Conservation (phyloP, 92 coral and sea anemone species). For the Meandrina meandrites region DNA sequence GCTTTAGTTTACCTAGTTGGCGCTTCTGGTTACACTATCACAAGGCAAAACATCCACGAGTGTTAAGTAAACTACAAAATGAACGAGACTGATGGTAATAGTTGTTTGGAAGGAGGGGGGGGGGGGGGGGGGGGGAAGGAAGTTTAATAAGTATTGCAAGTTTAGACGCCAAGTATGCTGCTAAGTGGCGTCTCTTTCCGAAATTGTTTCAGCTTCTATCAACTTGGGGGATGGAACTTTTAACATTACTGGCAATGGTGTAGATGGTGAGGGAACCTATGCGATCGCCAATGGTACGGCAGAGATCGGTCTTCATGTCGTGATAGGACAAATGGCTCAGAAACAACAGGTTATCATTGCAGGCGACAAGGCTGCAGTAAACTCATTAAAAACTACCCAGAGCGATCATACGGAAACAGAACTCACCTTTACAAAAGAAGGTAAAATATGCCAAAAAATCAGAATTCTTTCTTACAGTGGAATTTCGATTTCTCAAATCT, state of each 20-base stretch:
- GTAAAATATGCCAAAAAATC: conserved; percentile 13
- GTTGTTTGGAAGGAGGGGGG: too few relatives aligned
- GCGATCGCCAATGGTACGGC: conserved; percentile 52
- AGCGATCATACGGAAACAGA: conserved; percentile 38
- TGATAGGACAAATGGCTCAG: conserved; percentile 45
- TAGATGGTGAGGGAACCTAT: conserved; percentile 78
- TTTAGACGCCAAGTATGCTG: too few relatives aligned
- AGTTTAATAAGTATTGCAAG: background rate
- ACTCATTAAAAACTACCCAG: background rate
- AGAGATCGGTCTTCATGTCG: conserved; percentile 65
- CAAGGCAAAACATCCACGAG: too few relatives aligned
- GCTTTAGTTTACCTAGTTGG: too few relatives aligned
- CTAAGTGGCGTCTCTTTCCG: background rate
- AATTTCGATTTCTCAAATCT: too few relatives aligned
- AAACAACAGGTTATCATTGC: background rate
- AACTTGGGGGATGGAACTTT: conserved; percentile 57
- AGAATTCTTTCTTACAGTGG: background rate
- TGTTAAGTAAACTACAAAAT: too few relatives aligned
- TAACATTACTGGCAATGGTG: conserved; percentile 65
- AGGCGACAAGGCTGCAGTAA: background rate
- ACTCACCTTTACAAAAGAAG: conserved; percentile 30
- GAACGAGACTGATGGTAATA: background rate
- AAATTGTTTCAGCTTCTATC: conserved; percentile 16
- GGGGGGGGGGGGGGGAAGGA: too few relatives aligned
- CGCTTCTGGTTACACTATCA: too few relatives aligned